Evolutionary conservation across 2,888 invertebrate genomes (phyloP).

Genomic region (Tenodera sinensis): DNA sequence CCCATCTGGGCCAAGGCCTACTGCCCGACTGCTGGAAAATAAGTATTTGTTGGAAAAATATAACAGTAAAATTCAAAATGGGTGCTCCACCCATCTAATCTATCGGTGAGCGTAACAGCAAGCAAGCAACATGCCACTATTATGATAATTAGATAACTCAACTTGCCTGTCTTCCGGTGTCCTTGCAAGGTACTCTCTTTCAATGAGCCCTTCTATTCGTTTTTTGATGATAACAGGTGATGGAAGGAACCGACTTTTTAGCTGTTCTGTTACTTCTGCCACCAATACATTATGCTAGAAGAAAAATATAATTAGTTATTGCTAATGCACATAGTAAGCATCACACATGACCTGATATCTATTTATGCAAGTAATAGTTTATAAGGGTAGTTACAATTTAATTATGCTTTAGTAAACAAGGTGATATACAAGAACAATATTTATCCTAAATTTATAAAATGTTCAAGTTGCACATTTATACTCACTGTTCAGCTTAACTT

Average conservation of each 20-base stretch:
- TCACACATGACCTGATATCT: background rate
- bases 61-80: no score
- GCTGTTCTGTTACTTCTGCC: slow-evolving; percentile 95
- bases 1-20: no score
- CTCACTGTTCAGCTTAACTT: no score
- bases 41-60: no score
- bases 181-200: slow-evolving; percentile 96
- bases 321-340: background rate
- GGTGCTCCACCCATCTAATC: no score
- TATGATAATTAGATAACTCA: background rate
- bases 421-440: no score
- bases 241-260: slow-evolving; percentile 94
- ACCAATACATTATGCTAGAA: slow-evolving; percentile 86
- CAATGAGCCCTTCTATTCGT: slow-evolving; percentile 98
- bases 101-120: background rate
- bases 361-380: no score
- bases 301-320: slow-evolving; percentile 22
- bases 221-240: slow-evolving; percentile 98
- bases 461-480: no score
- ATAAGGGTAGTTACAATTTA: no score
- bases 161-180: slow-evolving; percentile 82
- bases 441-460: no score
- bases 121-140: background rate
- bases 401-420: no score
- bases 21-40: no score